These are phyloP conservation scores for Enteromius fasciolatus DNA, from an alignment of 2,797 vertebrate species.

Conservation along the genomic window DNA sequence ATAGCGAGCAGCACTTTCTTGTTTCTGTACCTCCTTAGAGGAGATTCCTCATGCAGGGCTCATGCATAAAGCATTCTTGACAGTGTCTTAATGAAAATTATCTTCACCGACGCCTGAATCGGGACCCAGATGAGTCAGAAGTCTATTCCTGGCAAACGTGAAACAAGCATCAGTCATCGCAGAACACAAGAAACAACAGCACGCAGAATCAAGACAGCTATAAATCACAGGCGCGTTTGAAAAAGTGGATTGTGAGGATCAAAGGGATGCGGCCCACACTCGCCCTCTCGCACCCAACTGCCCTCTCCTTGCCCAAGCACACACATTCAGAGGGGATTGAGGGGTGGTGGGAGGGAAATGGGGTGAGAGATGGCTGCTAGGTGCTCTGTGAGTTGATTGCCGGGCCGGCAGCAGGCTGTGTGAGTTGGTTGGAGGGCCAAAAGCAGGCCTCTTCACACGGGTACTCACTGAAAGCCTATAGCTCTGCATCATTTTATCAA, in stretches of 20 bases:
- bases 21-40: conserved; percentile 25
- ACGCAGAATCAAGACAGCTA: conserved; percentile 40
- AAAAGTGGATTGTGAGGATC: conserved; percentile 29
- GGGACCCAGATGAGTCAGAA: conserved; percentile 45
- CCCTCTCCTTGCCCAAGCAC: conserved; percentile 56
- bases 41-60: conserved; percentile 40
- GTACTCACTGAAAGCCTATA: conserved; percentile 99
- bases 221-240: conserved; percentile 37
- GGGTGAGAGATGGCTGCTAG: conserved; percentile 56
- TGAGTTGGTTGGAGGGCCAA: conserved; percentile 60
- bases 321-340: conserved; percentile 64
- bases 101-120: conserved; percentile 34
- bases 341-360: conserved; percentile 56
- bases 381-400: conserved; percentile 64
- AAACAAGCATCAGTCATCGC: conserved; percentile 45
- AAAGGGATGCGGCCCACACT: conserved; percentile 1
- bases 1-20: conserved; percentile 23
- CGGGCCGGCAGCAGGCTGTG: conserved; percentile 61
- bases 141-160: conserved; percentile 46
- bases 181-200: conserved; percentile 45
- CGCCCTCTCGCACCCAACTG: conserved; percentile 45
- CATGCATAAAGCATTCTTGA: conserved; percentile 40
- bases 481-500: conserved; percentile 99
- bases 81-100: conserved; percentile 45
- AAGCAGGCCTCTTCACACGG: conserved; percentile 61